phyloP scores from a whole-genome alignment of 2,113 vertebrate genomes.

The Chaenocephalus aceratus region DNA sequence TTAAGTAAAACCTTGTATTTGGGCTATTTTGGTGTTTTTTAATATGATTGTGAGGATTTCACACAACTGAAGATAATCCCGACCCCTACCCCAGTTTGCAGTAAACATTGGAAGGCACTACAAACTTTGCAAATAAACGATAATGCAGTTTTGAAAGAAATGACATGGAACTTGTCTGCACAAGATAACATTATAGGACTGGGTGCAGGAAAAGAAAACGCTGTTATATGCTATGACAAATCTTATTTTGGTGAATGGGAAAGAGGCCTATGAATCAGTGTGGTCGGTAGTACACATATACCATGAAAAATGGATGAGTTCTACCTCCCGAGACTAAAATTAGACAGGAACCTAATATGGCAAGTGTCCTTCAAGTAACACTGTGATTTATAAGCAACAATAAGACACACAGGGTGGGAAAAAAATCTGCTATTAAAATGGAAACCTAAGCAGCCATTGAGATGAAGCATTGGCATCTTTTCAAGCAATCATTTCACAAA shows the following conservation, averaged over 20 bases:
- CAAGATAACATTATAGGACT: slow-evolving; percentile 40
- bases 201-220: slow-evolving; percentile 1
- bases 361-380: slow-evolving; percentile 76
- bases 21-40: slow-evolving; percentile 21
- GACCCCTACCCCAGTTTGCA: slow-evolving; percentile 14
- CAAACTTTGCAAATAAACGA: neutral
- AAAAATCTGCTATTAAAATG: slow-evolving; percentile 15
- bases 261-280: slow-evolving; percentile 44
- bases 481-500: slow-evolving; percentile 25
- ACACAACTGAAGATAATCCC: slow-evolving; percentile 33
- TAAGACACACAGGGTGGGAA: slow-evolving; percentile 33
- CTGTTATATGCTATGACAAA: slow-evolving; percentile 34
- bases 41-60: slow-evolving; percentile 29
- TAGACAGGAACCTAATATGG: slow-evolving; percentile 77
- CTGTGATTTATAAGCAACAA: slow-evolving; percentile 66
- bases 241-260: slow-evolving; percentile 48
- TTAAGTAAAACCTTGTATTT: slow-evolving; percentile 11
- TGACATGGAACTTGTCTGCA: slow-evolving; percentile 26
- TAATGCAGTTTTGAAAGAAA: slow-evolving; percentile 18
- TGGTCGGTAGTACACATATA: slow-evolving; percentile 50
- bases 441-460: slow-evolving; percentile 51
- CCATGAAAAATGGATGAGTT: slow-evolving; percentile 81
- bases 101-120: slow-evolving; percentile 4
- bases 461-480: slow-evolving; percentile 39
- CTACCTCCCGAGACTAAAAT: slow-evolving; percentile 74